These are phyloP conservation scores for Coluber constrictor DNA, from an alignment of 2,797 vertebrate genomes.

Conservation along the genomic window DNA sequence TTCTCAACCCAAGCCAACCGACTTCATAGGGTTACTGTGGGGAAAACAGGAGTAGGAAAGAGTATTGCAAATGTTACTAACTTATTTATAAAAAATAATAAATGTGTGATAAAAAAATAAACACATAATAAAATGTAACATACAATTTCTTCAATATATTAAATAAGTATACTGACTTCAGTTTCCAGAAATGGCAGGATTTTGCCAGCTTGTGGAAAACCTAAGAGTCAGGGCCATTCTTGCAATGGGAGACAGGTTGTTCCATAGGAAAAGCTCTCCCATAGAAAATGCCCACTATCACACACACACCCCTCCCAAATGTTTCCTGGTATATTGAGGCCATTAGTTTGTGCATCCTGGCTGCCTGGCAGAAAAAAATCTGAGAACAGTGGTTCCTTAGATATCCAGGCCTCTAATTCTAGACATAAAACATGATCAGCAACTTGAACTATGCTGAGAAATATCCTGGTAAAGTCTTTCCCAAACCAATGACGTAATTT, in stretches of 20 bases:
- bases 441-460: neutral
- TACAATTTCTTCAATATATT: neutral
- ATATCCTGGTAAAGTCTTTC: neutral
- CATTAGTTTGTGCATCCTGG: neutral
- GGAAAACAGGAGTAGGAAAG: too few species aligned
- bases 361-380: neutral
- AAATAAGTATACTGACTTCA: neutral
- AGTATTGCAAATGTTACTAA: too few species aligned
- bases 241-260: neutral
- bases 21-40: too few species aligned
- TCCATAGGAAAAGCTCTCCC: neutral
- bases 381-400: neutral
- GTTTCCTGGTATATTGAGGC: neutral
- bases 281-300: neutral
- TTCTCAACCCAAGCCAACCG: too few species aligned
- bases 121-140: neutral
- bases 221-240: neutral
- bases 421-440: neutral
- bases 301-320: fast-evolving
- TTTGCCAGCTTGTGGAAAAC: neutral
- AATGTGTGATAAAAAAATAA: too few species aligned
- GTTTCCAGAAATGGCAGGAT: neutral
- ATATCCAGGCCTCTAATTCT: neutral
- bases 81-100: too few species aligned
- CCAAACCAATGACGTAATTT: neutral